Conservation (phyloP, 2,888 invertebrate genomes). For the Pogonocherus hispidulus region DNA sequence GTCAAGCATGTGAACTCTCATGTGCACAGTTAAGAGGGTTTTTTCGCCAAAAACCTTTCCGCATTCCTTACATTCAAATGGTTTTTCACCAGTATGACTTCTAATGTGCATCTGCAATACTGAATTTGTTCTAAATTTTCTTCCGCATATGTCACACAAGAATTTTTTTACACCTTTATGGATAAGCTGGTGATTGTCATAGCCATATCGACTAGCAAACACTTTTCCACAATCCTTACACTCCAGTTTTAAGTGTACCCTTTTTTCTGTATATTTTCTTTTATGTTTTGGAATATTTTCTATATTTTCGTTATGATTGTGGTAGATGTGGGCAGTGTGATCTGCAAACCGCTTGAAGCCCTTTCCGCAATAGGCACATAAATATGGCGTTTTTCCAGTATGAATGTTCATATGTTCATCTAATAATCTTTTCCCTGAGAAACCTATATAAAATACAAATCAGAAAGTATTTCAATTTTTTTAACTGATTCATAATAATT, state of each 20-base stretch:
- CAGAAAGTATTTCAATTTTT: no score
- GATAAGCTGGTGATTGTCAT: constrained; percentile 50
- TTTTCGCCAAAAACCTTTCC: constrained; percentile 44
- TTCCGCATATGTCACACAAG: constrained; percentile 51
- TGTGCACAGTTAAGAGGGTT: constrained; percentile 17
- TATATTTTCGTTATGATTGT: constrained; percentile 21
- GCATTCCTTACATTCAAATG: constrained; percentile 48
- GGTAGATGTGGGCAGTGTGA: constrained; percentile 48
- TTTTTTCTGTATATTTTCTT: constrained; percentile 50
- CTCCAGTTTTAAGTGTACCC: constrained; percentile 48
- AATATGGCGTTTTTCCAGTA: constrained; percentile 48
- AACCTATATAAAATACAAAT: constrained; percentile 9
- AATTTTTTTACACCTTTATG: constrained; percentile 51
- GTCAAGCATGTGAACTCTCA: no score
- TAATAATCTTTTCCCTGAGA: constrained; percentile 39
- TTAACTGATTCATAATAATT: neutral
- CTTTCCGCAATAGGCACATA: constrained; percentile 49
- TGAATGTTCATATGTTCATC: constrained; percentile 52
- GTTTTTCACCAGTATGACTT: constrained; percentile 52
- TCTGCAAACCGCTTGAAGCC: constrained; percentile 47
- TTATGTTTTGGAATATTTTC: constrained; percentile 41
- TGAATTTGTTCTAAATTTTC: constrained; percentile 50
- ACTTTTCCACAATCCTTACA: constrained; percentile 50
- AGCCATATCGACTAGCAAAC: constrained; percentile 51
- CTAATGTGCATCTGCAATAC: constrained; percentile 50